Percentiles rank a stretch among this genome's conserved stretches.
phyloP scores from a whole-genome alignment of 2,113 vertebrate genomes.

The Gnathonemus echidnorhynchus region DNA sequence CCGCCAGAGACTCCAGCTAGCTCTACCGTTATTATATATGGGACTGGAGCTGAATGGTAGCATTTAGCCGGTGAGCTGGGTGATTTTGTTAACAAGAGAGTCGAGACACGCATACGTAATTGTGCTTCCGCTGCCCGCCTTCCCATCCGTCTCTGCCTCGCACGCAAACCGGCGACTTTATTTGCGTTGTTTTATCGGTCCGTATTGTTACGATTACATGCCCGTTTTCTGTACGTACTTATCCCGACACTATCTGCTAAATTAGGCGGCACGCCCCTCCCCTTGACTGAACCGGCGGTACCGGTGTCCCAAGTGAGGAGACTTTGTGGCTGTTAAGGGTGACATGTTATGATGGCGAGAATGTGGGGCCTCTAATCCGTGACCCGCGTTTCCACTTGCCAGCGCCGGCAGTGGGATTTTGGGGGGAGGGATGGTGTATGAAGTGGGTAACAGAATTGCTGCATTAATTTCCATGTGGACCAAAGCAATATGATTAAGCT shows the following conservation, averaged over 20 bases:
- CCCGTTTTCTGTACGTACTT: not conserved
- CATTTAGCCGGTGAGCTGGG: constrained; percentile 47
- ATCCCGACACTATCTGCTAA: not conserved
- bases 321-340: not conserved
- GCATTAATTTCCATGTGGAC: constrained; percentile 8
- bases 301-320: not conserved
- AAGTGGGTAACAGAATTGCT: not conserved
- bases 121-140: not conserved
- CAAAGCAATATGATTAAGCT: constrained; percentile 12
- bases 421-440: not conserved
- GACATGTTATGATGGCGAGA: not conserved
- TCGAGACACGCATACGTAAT: not conserved
- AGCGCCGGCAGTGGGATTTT: not conserved
- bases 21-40: constrained; percentile 49
- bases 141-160: not conserved
- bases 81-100: constrained; percentile 32
- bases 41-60: constrained; percentile 45
- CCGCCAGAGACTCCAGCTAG: constrained; percentile 51
- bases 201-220: not conserved
- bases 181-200: not conserved
- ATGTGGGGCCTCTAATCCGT: not conserved
- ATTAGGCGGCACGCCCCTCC: not conserved
- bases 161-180: not conserved
- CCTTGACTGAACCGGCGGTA: not conserved
- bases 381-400: not conserved